Conservation (phyloP, 2,113 vertebrate genomes). For the Nesoenas mayeri region DNA sequence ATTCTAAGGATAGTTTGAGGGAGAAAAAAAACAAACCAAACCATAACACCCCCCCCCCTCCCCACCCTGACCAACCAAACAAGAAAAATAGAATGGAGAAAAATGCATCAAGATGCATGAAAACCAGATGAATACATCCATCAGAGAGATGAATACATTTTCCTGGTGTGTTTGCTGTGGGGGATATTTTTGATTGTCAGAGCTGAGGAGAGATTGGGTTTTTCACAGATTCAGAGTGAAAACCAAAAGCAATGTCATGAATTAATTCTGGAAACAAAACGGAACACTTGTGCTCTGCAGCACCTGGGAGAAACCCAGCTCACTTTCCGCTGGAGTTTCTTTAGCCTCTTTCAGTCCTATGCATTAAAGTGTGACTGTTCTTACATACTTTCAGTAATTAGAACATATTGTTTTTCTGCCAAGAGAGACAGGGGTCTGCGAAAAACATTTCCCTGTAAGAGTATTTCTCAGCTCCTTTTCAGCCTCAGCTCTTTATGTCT, state of each 20-base stretch:
- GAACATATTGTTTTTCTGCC: neutral
- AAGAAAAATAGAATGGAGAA: neutral
- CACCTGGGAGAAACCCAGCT: neutral
- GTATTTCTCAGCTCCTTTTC: conserved; percentile 10
- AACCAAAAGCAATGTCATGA: neutral
- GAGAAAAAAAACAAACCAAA: neutral
- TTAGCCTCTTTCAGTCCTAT: neutral
- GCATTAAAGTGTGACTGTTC: neutral
- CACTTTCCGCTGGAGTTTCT: neutral
- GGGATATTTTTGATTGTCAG: neutral
- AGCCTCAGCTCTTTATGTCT: neutral
- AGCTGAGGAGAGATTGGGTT: neutral
- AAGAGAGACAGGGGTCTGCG: neutral
- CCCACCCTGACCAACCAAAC: accelerated
- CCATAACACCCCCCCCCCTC: too few species aligned
- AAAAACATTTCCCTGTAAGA: conserved; percentile 9
- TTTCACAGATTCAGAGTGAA: neutral
- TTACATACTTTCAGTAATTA: conserved; percentile 12
- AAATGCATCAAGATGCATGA: neutral
- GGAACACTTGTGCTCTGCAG: neutral
- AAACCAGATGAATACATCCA: neutral
- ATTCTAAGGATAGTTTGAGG: neutral
- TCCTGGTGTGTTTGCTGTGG: neutral
- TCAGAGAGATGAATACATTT: neutral
- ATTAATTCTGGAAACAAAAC: neutral